Conservation (phyloP, 2,888 invertebrate genomes). For the Perithous albicinctus region DNA sequence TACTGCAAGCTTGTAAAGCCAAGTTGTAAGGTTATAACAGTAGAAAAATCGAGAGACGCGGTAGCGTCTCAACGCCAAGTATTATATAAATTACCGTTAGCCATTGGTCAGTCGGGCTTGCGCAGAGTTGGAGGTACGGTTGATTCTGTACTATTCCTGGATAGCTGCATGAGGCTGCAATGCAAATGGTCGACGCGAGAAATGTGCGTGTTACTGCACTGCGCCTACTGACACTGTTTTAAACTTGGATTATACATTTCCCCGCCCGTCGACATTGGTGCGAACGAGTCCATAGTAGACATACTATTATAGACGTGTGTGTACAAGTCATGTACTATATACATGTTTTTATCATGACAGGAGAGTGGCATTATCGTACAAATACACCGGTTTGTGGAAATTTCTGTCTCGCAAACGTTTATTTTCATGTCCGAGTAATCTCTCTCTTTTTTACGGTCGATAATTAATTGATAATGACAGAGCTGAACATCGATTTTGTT, state of each 20-base stretch:
- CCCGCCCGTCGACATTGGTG: constrained; percentile 35
- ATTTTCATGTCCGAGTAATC: constrained; percentile 22
- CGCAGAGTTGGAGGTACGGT: constrained; percentile 21
- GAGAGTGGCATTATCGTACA: constrained; percentile 60
- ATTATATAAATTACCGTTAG: constrained; percentile 32
- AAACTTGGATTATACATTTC: constrained; percentile 65
- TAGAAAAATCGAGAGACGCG: too few relatives aligned
- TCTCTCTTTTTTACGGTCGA: not conserved
- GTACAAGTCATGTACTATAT: constrained; percentile 37
- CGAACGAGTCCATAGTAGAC: constrained; percentile 42
- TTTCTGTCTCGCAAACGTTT: constrained; percentile 1
- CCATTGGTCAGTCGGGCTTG: constrained; percentile 29
- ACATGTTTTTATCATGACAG: constrained; percentile 55
- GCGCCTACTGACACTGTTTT: constrained; percentile 73
- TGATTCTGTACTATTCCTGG: constrained; percentile 42
- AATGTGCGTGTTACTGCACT: constrained; percentile 76
- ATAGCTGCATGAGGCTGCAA: constrained; percentile 63
- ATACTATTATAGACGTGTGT: constrained; percentile 32
- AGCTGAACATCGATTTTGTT: not conserved
- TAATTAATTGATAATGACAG: constrained; percentile 10
- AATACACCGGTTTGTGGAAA: constrained; percentile 11
- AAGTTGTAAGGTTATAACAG: not conserved
- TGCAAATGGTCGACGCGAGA: constrained; percentile 66
- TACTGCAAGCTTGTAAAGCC: not conserved
- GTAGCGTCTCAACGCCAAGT: too few relatives aligned